Evolutionary conservation across 2,113 vertebrate genomes (phyloP).

Genomic region (Onychorhynchus coronatus): DNA sequence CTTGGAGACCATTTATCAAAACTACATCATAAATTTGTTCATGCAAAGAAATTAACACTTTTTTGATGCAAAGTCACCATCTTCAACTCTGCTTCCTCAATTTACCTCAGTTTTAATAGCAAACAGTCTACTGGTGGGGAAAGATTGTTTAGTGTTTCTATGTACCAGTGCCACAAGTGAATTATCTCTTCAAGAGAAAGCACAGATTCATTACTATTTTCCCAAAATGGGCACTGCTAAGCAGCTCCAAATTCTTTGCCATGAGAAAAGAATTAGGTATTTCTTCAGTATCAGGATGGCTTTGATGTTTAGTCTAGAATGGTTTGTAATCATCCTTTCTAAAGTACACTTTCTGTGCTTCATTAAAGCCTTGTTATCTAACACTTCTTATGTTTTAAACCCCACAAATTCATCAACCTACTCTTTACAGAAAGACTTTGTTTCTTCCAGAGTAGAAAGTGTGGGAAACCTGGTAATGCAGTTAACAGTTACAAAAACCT

Average conservation of each 20-base stretch:
- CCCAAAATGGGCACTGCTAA: no score
- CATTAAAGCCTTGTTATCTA: not conserved
- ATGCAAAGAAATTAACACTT: not conserved
- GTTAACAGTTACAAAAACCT: not conserved
- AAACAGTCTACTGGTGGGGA: not conserved
- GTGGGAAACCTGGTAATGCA: not conserved
- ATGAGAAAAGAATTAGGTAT: not conserved
- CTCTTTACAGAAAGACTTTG: not conserved
- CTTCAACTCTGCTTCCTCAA: not conserved
- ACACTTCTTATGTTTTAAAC: not conserved
- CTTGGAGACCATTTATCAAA: not conserved
- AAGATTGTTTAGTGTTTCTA: not conserved
- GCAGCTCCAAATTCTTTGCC: no score
- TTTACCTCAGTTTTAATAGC: not conserved
- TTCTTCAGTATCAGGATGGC: not conserved
- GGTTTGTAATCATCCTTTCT: not conserved
- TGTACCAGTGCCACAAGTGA: not conserved
- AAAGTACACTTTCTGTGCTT: not conserved
- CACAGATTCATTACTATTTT: not conserved
- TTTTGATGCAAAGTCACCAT: not conserved
- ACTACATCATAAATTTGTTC: not conserved
- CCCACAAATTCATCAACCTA: not conserved
- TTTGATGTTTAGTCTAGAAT: not conserved
- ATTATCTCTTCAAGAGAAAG: not conserved
- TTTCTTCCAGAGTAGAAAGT: not conserved